Evolutionary conservation across 2,797 vertebrate species (phyloP).

Genomic region (Prunella strophiata): DNA sequence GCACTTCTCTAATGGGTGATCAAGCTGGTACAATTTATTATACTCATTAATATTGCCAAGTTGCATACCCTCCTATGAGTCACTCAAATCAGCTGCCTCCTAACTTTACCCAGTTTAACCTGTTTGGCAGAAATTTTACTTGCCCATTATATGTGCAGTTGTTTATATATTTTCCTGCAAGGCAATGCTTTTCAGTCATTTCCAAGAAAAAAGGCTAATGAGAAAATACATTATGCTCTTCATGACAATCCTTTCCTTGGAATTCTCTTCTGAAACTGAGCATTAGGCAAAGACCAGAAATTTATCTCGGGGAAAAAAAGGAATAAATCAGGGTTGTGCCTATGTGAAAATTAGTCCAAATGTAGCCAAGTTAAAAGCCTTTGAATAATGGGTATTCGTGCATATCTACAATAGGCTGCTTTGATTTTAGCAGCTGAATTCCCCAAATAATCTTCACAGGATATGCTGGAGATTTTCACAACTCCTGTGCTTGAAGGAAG

Average conservation of each 20-base stretch:
- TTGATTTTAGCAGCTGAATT: constrained; percentile 35
- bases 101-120: neutral
- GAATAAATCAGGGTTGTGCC: neutral
- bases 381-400: constrained; percentile 31
- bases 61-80: neutral
- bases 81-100: neutral
- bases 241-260: neutral
- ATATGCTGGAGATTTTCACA: constrained; percentile 29
- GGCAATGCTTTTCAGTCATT: neutral
- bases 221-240: constrained; percentile 18
- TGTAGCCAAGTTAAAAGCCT: neutral
- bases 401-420: neutral
- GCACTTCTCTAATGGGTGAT: neutral
- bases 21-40: neutral
- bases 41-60: neutral
- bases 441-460: constrained; percentile 20
- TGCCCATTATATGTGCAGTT: neutral
- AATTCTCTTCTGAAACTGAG: neutral
- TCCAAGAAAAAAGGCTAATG: constrained; percentile 1
- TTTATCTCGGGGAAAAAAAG: neutral
- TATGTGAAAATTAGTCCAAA: neutral
- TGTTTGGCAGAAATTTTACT: constrained; percentile 39
- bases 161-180: constrained; percentile 31
- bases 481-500: neutral
- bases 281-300: constrained; percentile 35